Evolutionary conservation across 2,888 invertebrate species (phyloP), one percentile per base, ranked within the genome.

Genomic region (Flexamia atlantica): DNA sequence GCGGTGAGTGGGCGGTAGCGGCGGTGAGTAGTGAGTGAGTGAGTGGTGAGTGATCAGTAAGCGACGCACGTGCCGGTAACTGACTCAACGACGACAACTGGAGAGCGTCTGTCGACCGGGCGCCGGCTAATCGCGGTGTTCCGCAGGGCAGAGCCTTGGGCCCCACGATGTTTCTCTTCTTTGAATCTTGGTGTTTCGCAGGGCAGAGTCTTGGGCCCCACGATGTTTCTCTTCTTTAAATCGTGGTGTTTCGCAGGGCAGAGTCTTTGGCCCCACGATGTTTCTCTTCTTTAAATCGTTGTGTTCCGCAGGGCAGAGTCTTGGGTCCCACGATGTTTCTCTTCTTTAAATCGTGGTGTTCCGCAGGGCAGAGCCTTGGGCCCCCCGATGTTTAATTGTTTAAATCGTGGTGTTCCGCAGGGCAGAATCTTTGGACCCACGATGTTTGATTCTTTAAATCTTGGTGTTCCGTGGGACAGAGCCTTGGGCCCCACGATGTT

Each of bases 51-150:
- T 20, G 23, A 17, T 64, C 64, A 30, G 64, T 64, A 64, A 28
- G 64, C 64, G 9, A 28, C 64, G 14, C 64, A 64, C 64, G 64
- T 64, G 64, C 64, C 12, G 28, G 28, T 64, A 64, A 64, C 64
- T 30, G 25, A 64, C 64, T 64, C 64, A 64, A 28, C 64, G 30
- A 17, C 20, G 30, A 28, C 64, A 64, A 64, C 17, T 28, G 30
- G 64, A 64, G 64, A 64, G 64, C 64, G 64, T 64, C 28, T 30
- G 64, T 30, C 57, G 7, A 30, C 28, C 28, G 30, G 64, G 64
- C 64, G 64, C 64, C 64, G 17, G n/a, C 5, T 64, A 30, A 64
- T 57, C 64, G 30, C 10, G 28, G 28, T 2, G 64, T 64, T 64
- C 64, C 64, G 4, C 64, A 57, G 57, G 57, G 57, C 57, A 7